These are phyloP conservation scores for Luidia sarsii DNA, from an alignment of 53 echinoderm and acorn worm species.

Conservation along the genomic window DNA sequence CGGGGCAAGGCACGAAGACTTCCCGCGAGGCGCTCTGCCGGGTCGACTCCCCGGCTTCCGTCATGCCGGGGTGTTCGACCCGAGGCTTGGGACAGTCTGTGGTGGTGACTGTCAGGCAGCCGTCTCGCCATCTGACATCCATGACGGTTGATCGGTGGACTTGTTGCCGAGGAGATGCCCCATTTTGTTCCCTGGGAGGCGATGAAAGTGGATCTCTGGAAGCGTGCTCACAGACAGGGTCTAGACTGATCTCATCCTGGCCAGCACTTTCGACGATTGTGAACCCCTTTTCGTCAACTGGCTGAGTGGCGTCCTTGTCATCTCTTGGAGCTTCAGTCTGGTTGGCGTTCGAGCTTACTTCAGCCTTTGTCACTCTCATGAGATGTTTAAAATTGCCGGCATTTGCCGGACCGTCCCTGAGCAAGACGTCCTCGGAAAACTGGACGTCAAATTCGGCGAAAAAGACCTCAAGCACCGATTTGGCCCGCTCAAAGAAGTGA, in stretches of 20 bases:
- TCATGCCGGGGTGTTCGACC: no score
- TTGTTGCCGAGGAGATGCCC: no score
- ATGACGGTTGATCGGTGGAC: not conserved
- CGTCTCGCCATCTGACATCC: not conserved
- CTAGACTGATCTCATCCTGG: not conserved
- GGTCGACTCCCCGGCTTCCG: not conserved
- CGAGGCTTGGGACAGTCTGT: no score
- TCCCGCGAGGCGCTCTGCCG: not conserved
- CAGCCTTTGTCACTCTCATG: no score
- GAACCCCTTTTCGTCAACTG: no score
- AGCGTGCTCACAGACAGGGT: no score
- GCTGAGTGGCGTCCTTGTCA: no score
- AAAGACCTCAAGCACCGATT: constrained; percentile 6
- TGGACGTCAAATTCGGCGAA: not conserved
- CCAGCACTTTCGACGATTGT: no score
- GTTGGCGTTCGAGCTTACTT: no score
- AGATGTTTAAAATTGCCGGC: not conserved
- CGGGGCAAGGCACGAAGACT: constrained; percentile 33
- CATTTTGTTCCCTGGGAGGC: no score
- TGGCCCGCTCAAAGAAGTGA: not conserved
- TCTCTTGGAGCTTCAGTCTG: no score
- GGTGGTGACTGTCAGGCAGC: not conserved
- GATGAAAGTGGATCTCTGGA: no score
- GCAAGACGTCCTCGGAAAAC: not conserved
- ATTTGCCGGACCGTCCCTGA: not conserved